Evolutionary conservation across 1,140 invertebrate genomes (phyloP).

Genomic region (Listronotus oregonensis): DNA sequence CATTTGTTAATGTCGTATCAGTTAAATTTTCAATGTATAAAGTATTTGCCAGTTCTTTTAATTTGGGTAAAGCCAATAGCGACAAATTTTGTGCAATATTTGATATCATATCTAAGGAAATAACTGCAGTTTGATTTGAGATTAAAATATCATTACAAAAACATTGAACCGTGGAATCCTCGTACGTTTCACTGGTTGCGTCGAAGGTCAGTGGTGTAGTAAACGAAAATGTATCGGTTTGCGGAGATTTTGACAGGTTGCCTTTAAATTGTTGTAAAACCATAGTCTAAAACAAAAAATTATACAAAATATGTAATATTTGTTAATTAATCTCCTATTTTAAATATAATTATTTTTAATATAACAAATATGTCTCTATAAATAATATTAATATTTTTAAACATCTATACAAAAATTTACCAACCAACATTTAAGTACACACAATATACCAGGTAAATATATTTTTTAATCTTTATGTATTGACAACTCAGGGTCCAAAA

Average conservation of each 20-base stretch:
- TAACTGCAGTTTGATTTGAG: not conserved
- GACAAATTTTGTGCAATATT: constrained; percentile 12
- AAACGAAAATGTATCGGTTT: not conserved
- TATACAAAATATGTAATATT: no score
- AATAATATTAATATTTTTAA: no score
- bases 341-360: no score
- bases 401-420: no score
- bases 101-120: constrained; percentile 22
- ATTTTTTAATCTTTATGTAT: no score
- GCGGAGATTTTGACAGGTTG: constrained; percentile 4
- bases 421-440: no score
- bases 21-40: not conserved
- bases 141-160: constrained; percentile 7
- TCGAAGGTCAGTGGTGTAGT: not conserved
- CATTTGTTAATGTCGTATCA: not conserved
- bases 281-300: not conserved
- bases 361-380: no score
- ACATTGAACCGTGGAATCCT: not conserved
- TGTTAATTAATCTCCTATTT: no score
- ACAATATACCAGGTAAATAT: no score
- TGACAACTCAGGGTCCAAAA: no score
- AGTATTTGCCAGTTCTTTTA: not conserved
- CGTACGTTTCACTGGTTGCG: not conserved
- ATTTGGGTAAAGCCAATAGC: not conserved
- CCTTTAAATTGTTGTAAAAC: constrained; percentile 6